These are phyloP conservation scores for Strigamia crassipes DNA, from an alignment of 2,888 invertebrate genomes.

Conservation along the genomic window DNA sequence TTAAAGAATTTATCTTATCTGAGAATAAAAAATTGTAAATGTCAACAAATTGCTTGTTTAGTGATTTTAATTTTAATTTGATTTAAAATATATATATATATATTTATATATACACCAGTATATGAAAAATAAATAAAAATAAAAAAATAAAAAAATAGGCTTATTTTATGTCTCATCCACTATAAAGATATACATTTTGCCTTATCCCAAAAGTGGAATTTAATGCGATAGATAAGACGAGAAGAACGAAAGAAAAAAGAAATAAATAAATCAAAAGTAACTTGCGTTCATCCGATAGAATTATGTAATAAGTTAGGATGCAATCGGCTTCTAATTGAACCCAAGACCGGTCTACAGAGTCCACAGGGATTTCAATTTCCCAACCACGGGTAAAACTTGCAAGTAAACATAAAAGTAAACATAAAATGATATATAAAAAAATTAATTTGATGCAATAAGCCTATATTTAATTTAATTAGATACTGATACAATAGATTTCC, in stretches of 20 bases:
- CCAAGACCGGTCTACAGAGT: neutral
- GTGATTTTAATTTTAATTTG: too few species aligned
- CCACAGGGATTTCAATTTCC: neutral
- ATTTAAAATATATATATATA: too few species aligned
- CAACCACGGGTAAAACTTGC: neutral
- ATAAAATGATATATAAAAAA: neutral
- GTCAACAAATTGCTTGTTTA: too few species aligned
- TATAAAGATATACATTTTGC: neutral
- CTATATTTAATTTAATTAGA: neutral
- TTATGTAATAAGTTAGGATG: constrained; percentile 10
- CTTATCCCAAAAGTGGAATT: neutral
- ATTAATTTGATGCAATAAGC: neutral
- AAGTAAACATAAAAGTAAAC: neutral
- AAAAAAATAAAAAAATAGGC: neutral
- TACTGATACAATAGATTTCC: neutral
- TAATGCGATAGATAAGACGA: constrained; percentile 22
- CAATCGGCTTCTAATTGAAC: constrained; percentile 23
- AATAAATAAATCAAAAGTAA: constrained; percentile 1
- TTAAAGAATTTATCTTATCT: too few species aligned
- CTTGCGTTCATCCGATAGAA: neutral
- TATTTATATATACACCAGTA: too few species aligned
- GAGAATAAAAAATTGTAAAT: too few species aligned
- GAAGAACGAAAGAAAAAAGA: neutral
- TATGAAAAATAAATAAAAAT: too few species aligned
- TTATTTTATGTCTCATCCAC: neutral